A percentile compares a stretch with the other conserved stretches of the same genome.
phyloP scores from a whole-genome alignment of 2,888 invertebrate species.

The Rotaria socialis region DNA sequence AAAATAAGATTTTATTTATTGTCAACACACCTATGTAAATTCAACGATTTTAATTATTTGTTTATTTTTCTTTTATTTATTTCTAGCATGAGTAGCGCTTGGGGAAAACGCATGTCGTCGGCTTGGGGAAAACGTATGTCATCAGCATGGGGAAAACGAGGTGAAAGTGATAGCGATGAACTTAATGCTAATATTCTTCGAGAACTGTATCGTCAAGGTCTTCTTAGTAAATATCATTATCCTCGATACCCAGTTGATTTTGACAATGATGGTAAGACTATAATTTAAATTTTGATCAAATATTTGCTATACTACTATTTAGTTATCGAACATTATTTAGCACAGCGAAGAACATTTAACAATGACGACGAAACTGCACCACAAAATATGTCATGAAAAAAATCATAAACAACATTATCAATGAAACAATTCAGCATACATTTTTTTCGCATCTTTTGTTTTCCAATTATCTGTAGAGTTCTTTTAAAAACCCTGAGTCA shows the following conservation, averaged over 20 bases:
- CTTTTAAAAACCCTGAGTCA: neutral
- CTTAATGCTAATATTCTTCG: neutral
- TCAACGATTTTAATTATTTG: neutral
- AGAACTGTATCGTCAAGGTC: neutral
- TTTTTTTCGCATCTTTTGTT: neutral
- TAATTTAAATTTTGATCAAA: neutral
- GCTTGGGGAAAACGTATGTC: constrained; percentile 34
- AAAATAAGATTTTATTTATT: no score
- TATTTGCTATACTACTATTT: neutral
- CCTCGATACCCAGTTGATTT: neutral
- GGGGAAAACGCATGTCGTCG: constrained; percentile 26
- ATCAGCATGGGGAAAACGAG: constrained; percentile 35
- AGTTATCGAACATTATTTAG: neutral
- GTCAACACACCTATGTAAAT: neutral
- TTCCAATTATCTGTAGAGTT: neutral
- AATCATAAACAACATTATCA: neutral
- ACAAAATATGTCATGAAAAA: neutral
- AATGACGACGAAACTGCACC: neutral
- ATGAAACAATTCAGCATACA: neutral
- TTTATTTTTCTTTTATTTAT: neutral
- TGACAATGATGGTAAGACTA: neutral
- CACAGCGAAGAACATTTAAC: neutral
- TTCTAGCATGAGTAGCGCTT: neutral
- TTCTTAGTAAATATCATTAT: neutral
- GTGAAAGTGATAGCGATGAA: constrained; percentile 22